Conservation (phyloP, 2,113 vertebrate species). For the Pleuronectes platessa region DNA sequence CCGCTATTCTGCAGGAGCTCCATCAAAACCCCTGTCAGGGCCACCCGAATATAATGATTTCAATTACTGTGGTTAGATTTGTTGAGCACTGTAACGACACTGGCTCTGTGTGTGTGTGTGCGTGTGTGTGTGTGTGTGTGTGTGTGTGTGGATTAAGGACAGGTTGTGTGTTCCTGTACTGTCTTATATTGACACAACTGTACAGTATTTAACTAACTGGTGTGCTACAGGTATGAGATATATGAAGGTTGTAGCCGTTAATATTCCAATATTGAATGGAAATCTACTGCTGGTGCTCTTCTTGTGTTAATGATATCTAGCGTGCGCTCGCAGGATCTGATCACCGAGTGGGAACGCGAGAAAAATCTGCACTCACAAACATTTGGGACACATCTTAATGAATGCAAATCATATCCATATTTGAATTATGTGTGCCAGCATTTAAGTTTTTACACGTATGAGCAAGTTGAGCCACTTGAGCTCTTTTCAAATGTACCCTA, state of each 20-base stretch:
- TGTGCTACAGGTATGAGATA: not conserved
- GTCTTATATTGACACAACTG: slow-evolving; percentile 1
- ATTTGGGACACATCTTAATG: too few relatives aligned
- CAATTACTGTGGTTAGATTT: slow-evolving; percentile 54
- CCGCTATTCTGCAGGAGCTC: slow-evolving; percentile 49
- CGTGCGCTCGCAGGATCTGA: not conserved
- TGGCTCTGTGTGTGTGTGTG: slow-evolving; percentile 14
- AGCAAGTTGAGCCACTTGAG: too few relatives aligned
- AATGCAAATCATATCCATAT: too few relatives aligned
- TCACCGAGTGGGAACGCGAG: too few relatives aligned
- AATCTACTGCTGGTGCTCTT: not conserved
- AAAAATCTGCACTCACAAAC: too few relatives aligned
- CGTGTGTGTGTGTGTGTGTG: not conserved
- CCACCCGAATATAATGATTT: slow-evolving; percentile 57
- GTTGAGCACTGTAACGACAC: slow-evolving; percentile 40
- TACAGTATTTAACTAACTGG: not conserved
- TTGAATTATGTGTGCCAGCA: too few relatives aligned
- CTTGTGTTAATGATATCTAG: not conserved
- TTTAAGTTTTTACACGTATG: too few relatives aligned
- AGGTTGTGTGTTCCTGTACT: slow-evolving; percentile 20
- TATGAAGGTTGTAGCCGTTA: not conserved
- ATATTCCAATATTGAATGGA: not conserved
- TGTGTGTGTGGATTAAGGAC: slow-evolving; percentile 17
- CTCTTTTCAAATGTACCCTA: too few relatives aligned
- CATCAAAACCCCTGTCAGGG: slow-evolving; percentile 55